Evolutionary conservation across 2,888 invertebrate genomes (phyloP).

Genomic region (Polyommatus icarus): DNA sequence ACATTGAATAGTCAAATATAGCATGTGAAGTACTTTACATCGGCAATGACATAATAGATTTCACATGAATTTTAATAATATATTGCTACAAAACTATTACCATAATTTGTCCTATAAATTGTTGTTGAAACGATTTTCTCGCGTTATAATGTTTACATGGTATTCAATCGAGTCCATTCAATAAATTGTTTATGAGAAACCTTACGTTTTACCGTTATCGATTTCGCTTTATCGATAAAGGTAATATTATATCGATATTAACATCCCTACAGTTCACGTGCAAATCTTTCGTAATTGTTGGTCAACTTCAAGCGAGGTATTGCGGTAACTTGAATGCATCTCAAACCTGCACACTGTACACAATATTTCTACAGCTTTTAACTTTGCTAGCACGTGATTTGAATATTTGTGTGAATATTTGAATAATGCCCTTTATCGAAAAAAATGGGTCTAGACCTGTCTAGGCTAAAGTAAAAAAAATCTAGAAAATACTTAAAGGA

Average conservation of each 20-base stretch:
- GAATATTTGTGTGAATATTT: background rate
- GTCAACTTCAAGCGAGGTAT: constrained; percentile 35
- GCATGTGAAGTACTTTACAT: background rate
- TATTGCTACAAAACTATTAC: background rate
- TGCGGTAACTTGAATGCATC: constrained; percentile 28
- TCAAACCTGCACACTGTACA: constrained; percentile 21
- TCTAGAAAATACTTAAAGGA: too few species aligned
- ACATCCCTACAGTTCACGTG: constrained; percentile 36
- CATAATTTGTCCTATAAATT: too few species aligned
- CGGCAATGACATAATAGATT: background rate
- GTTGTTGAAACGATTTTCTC: background rate
- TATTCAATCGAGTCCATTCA: background rate
- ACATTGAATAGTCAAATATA: background rate
- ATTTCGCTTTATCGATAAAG: background rate
- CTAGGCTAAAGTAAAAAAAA: too few species aligned
- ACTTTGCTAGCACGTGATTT: background rate
- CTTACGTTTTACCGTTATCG: background rate
- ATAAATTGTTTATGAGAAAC: background rate
- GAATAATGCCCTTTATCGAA: too few species aligned
- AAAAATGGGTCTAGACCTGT: too few species aligned
- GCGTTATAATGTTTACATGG: background rate
- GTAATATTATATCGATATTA: background rate
- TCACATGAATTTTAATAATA: background rate
- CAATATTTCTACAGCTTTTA: constrained; percentile 6
- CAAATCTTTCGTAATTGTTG: constrained; percentile 41